These are phyloP conservation scores for Dynastes grantii DNA, from an alignment of 2,888 invertebrate species.

Conservation along the genomic window DNA sequence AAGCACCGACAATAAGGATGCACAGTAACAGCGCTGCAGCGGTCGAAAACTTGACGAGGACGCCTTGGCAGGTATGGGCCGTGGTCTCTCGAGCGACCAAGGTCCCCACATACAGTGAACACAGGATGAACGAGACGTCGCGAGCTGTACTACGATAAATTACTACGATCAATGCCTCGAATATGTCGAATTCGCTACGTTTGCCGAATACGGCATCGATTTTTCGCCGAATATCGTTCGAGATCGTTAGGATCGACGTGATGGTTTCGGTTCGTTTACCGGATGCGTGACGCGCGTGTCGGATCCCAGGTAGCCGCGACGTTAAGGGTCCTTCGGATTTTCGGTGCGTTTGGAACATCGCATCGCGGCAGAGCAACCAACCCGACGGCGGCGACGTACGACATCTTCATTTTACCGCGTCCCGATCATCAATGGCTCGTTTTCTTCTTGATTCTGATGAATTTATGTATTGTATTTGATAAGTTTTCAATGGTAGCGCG, in stretches of 20 bases:
- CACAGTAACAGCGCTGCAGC: conserved; percentile 65
- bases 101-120: conserved; percentile 66
- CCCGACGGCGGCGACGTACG: neutral
- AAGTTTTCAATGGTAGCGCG: no score
- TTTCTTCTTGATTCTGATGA: neutral
- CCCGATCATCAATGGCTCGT: neutral
- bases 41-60: conserved; percentile 61
- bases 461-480: no score
- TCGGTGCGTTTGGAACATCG: conserved; percentile 12
- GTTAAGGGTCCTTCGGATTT: conserved; percentile 50
- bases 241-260: neutral
- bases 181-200: conserved; percentile 33
- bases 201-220: conserved; percentile 58
- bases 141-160: conserved; percentile 46
- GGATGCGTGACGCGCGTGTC: conserved; percentile 63
- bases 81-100: conserved; percentile 67
- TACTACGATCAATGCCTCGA: neutral
- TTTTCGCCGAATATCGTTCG: neutral
- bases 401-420: conserved; percentile 19
- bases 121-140: conserved; percentile 62
- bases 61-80: conserved; percentile 62
- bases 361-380: conserved; percentile 12
- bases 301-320: conserved; percentile 64
- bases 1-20: conserved; percentile 66
- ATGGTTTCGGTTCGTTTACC: conserved; percentile 58